phyloP scores from a whole-genome alignment of 1,140 invertebrate genomes.

The Bursaphelenchus mucronatus region DNA sequence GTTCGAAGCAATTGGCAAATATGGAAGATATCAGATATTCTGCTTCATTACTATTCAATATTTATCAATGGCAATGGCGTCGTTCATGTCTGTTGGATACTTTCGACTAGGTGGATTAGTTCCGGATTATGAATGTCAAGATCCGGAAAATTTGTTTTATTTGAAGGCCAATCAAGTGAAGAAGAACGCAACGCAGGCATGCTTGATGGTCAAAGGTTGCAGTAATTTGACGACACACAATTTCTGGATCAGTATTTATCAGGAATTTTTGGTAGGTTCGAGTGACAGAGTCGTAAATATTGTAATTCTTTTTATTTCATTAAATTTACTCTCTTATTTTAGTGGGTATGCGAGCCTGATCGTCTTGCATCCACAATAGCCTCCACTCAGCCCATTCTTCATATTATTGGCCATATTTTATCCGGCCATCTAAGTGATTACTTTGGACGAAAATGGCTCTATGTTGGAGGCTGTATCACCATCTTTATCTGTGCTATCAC shows the following conservation, averaged over 20 bases:
- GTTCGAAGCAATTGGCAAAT: conserved; percentile 37
- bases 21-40: conserved; percentile 39
- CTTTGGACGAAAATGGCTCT: conserved; percentile 38
- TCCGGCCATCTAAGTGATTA: conserved; percentile 33
- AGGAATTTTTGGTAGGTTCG: conserved; percentile 28
- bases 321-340: background rate
- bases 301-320: background rate
- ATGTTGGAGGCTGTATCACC: conserved; percentile 23
- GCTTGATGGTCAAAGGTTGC: conserved; percentile 26
- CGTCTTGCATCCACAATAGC: conserved; percentile 26
- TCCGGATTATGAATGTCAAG: conserved; percentile 33
- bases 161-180: conserved; percentile 19
- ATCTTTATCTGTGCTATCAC: conserved; percentile 25
- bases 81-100: conserved; percentile 24
- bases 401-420: conserved; percentile 24
- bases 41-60: conserved; percentile 28
- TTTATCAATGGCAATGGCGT: conserved; percentile 23
- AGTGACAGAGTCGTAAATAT: background rate
- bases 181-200: conserved; percentile 25
- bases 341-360: conserved; percentile 40
- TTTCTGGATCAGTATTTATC: conserved; percentile 33
- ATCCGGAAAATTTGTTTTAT: conserved; percentile 25
- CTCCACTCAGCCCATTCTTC: conserved; percentile 27
- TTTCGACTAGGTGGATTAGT: conserved; percentile 33
- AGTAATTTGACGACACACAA: conserved; percentile 25